Evolutionary conservation across 2,888 invertebrate species (phyloP), one percentile per base, ranked within the genome.

Genomic region (Cheilosia soror): DNA sequence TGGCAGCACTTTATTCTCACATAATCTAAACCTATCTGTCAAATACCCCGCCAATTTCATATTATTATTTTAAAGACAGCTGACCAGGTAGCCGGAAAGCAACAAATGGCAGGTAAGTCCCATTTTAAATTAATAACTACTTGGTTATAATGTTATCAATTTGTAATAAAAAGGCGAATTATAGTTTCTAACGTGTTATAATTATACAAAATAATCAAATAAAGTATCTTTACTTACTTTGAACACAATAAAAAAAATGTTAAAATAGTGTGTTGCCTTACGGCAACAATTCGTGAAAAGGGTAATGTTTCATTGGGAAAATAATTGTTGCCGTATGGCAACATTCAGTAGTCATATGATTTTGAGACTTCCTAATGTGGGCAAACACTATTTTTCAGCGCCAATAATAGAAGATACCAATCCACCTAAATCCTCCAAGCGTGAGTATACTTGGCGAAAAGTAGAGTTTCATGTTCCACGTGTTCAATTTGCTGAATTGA

Each of bases 1-100:
- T 29, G n/a, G 27, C n/a, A 53, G 31, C 53, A 53, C 53, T 53
- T 53, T 53, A 53, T 53, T 53, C 31, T 29, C 53, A 53, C 53
- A 29, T 1, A 53, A 55, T 55, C 33, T 31, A 6, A 33, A 31
- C 31, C 31, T 7, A 55, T 29, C 15, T 55, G 55, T 55, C 15
- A 31, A 55, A 55, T 3, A 20, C 25, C 25, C 20, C 11, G 11
- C 6, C 31, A 55, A 55, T 31, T n/a, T n/a, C n/a, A 33, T 55
- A 33, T 33, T 55, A 7, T 55, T 29, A 31, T 55, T 55, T 55
- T n/a, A 55, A 55, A n/a, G 3, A 55, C 55, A 13, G 55, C 55
- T 55, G 55, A 55, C 49, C 55, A 31, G 13, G 29, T 55, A 1
- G 15, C 55, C 4, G 31, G 55, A 55, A 29, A 29, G 7, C 27